Evolutionary conservation across 2,113 vertebrate species (phyloP), one percentile per base, ranked within the genome.

Genomic region (Eretmochelys imbricata): DNA sequence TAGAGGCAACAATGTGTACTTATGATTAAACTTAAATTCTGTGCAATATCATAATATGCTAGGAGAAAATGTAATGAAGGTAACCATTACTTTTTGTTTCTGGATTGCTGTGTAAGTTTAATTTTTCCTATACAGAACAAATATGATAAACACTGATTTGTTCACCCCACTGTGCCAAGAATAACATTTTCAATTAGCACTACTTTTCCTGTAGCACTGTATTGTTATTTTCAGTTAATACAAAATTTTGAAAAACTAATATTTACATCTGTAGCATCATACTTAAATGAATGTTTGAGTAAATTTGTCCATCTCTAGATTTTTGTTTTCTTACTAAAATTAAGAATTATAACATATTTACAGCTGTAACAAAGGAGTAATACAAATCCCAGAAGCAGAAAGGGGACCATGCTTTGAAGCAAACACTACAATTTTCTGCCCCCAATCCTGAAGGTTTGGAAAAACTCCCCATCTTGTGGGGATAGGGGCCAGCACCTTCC

Each of bases 1-100:
- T 22, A 72, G n/a, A 48, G 5, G 42, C 46, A 48, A 48, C 75
- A 78, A 84, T 89, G 24, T 14, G 53, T 57, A 49, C 7, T 3
- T 27, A 0, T 0, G 20, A 42, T 7, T 42, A 20, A 83, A 2
- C 8, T 69, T 59, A 17, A 51, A 59, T 19, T 4, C 16, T 6
- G 50, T 79, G 0, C 17, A 87, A 51, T 78, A 69, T 8, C 38
- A 78, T 78, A 78, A 78, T 27, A 48, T 29, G 6, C 42, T 25
- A 48, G 75, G 13, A 48, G 20, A 53, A 80, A 59, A 54, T 2
- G 48, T 3, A 17, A 2, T 2, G 29, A 78, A 78, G 6, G 16
- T 27, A 48, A 27, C 75, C 25, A 25, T 76, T 48, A 48, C 42
- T 27, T 72, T 17, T 38, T 76, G 38, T 27, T 48, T 48, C 75